Evolutionary conservation across 2,888 invertebrate species (phyloP), one percentile per base, ranked within the genome.

Genomic region (Oscheius onirici): DNA sequence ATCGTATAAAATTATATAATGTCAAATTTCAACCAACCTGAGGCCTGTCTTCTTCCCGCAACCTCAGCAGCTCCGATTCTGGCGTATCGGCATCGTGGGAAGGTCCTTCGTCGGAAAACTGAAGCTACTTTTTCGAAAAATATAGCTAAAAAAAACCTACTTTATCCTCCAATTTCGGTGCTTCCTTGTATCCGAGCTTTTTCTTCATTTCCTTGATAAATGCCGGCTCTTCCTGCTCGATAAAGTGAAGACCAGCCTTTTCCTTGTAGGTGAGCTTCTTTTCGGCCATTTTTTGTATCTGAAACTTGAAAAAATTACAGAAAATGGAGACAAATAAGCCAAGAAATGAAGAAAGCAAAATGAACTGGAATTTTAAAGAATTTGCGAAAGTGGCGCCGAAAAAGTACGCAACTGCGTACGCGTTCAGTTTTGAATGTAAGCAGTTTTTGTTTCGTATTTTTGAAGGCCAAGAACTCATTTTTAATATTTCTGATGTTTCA

Each of bases 121-220:
- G 40, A 57, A 69, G 13, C 6, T 51, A 40, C 20, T 10, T 44
- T 60, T 28, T n/a, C 34, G 6, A 41, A 74, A 54, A n/a, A 22
- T 55, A 65, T 3, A 41, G 61, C 24, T 40, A 11, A 67, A 52
- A 41, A 68, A 22, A 2, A 44, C 52, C 10, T 20, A 84, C 83
- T 72, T 86, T 86, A 49, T 86, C 86, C 43, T 84, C 83, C n/a
- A 86, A 57, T 17, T 75, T 85, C 5, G 80, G 73, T n/a, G 80
- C 77, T 52, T 83, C 85, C 57, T 77, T 77, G 63, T 82, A 86
- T 63, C 86, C 86, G 71, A 86, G 55, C 58, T 84, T 82, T 24
- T 75, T 72, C 65, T 86, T 86, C 75, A 86, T 78, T 26, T 81
- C 75, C 55, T 77, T 76, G 63, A 86, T 78, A 60, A 86, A 86